These are phyloP conservation scores for Palythoa heliodiscus DNA, from an alignment of 92 coral and sea anemone species.

Conservation along the genomic window DNA sequence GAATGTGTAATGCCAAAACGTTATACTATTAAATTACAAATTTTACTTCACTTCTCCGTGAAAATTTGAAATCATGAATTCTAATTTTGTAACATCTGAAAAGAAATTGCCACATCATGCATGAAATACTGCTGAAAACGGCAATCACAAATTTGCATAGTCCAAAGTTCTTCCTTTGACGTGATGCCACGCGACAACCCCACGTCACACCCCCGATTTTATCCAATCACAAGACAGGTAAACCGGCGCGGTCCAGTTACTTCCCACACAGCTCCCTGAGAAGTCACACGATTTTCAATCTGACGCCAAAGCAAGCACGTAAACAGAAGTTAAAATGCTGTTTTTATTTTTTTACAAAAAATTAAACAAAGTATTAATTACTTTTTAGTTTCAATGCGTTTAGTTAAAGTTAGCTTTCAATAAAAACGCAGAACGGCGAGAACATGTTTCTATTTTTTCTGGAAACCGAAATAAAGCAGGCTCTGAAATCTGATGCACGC, in stretches of 20 bases:
- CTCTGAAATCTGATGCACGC: no score
- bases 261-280: neutral
- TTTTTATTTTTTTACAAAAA: neutral
- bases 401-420: neutral
- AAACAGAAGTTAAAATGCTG: neutral
- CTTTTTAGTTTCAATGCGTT: neutral
- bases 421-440: neutral
- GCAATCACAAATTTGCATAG: constrained; percentile 21
- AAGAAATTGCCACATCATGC: constrained; percentile 40
- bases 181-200: constrained; percentile 64
- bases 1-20: no score
- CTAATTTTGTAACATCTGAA: neutral
- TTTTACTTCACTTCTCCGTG: no score
- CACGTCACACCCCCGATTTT: constrained; percentile 56
- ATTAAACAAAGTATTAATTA: neutral
- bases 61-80: neutral
- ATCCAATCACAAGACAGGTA: constrained; percentile 53
- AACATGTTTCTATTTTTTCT: no score
- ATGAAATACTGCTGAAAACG: neutral
- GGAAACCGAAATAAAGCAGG: no score
- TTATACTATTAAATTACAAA: no score
- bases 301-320: neutral
- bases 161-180: constrained; percentile 32
- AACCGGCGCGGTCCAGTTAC: constrained; percentile 11
- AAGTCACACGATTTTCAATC: constrained; percentile 7